Evolutionary conservation across 2,888 invertebrate genomes (phyloP).

Genomic region (Ctena decussata): DNA sequence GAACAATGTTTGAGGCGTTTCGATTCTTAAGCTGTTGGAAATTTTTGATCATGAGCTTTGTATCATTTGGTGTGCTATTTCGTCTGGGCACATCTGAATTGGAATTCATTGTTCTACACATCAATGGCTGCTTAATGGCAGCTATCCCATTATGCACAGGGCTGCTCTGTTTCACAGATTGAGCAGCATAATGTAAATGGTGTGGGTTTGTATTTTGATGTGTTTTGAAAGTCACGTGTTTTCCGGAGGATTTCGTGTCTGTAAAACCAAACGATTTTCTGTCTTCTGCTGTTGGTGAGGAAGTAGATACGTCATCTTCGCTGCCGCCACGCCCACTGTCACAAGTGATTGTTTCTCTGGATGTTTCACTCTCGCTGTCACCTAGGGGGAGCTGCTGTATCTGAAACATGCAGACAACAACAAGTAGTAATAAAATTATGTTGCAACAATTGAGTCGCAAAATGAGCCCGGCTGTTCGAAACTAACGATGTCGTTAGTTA

Average conservation of each 20-base stretch:
- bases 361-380: slow-evolving; percentile 70
- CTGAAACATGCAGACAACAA: slow-evolving; percentile 8
- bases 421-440: too few relatives aligned
- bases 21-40: slow-evolving; percentile 9
- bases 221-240: slow-evolving; percentile 37
- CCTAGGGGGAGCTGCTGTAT: slow-evolving; percentile 46
- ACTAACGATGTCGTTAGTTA: too few relatives aligned
- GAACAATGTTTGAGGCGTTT: slow-evolving; percentile 24
- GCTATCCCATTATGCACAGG: slow-evolving; percentile 15
- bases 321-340: slow-evolving; percentile 73
- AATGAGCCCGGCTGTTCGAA: too few relatives aligned
- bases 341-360: slow-evolving; percentile 69
- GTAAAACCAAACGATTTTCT: slow-evolving; percentile 41
- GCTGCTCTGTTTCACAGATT: slow-evolving; percentile 39
- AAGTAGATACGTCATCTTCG: slow-evolving; percentile 70
- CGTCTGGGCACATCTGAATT: background rate
- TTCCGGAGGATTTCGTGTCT: slow-evolving; percentile 29
- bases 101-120: background rate
- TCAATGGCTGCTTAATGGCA: background rate
- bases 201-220: slow-evolving; percentile 19
- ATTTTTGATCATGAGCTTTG: slow-evolving; percentile 46
- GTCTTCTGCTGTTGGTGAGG: slow-evolving; percentile 58
- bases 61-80: slow-evolving; percentile 4
- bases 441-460: too few relatives aligned
- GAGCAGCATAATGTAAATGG: slow-evolving; percentile 8